Percentiles rank a stretch among this genome's conserved stretches.
These are phyloP conservation scores for Daubentonia madagascariensis DNA, from an alignment of 2,113 vertebrate species.

Conservation along the genomic window DNA sequence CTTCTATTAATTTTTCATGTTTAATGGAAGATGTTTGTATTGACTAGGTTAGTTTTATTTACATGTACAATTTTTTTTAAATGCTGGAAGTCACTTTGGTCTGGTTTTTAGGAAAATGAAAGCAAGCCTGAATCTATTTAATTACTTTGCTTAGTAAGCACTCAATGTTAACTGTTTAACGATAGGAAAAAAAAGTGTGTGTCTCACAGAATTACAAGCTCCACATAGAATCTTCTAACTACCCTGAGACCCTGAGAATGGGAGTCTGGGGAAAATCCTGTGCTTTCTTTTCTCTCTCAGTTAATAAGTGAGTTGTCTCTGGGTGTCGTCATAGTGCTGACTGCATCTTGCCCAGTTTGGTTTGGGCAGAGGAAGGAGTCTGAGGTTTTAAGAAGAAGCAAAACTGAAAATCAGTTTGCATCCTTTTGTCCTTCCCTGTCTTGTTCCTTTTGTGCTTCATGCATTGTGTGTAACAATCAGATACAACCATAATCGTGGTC, in stretches of 20 bases:
- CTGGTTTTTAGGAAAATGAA: background rate
- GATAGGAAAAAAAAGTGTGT: background rate
- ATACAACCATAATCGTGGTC: background rate
- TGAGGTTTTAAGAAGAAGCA: background rate
- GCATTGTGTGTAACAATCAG: background rate
- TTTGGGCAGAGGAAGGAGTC: background rate
- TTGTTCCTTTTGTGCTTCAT: background rate
- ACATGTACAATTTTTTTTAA: background rate
- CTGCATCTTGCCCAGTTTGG: background rate
- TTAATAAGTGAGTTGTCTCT: background rate
- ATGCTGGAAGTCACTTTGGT: background rate
- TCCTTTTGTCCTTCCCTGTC: background rate
- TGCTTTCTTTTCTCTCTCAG: background rate
- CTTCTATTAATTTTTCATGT: background rate
- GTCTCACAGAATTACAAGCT: background rate
- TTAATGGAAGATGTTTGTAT: background rate
- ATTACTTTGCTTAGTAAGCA: background rate
- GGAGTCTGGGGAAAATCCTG: background rate
- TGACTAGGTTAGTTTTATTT: background rate
- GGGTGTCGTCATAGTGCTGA: background rate
- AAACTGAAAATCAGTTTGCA: background rate
- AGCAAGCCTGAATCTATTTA: background rate
- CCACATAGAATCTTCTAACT: background rate
- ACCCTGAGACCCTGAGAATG: background rate
- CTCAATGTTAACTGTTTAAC: background rate